Evolutionary conservation across 1,140 invertebrate genomes (phyloP).

Genomic region (Drosophila nikananu): DNA sequence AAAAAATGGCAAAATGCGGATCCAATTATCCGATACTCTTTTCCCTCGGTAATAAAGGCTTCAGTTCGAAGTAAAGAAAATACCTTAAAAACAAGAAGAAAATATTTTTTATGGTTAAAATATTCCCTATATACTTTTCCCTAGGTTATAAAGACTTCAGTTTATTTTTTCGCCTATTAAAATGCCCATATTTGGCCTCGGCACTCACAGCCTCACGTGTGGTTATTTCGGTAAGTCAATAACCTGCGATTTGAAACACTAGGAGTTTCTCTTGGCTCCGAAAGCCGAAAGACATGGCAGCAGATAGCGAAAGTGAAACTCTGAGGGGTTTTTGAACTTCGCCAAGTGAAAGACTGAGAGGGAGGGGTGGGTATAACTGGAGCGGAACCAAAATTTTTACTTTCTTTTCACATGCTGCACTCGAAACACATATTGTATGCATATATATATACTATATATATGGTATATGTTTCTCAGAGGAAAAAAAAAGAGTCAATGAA

Average conservation of each 20-base stretch:
- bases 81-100: background rate
- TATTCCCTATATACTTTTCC: too few relatives aligned
- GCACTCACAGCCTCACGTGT: conserved; percentile 35
- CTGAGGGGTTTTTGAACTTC: conserved; percentile 76
- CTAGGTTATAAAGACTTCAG: too few relatives aligned
- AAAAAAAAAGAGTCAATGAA: conserved; percentile 65
- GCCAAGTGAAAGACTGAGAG: background rate
- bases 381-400: conserved; percentile 79
- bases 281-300: conserved; percentile 23
- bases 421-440: conserved; percentile 7
- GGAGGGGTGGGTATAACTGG: conserved; percentile 57
- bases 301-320: conserved; percentile 78
- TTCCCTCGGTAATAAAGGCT: too few relatives aligned
- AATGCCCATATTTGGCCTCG: background rate
- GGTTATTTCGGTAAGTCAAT: conserved; percentile 35
- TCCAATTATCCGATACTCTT: too few relatives aligned
- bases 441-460: background rate
- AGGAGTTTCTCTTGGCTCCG: conserved; percentile 66
- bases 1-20: too few relatives aligned
- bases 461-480: background rate
- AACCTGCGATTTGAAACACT: conserved; percentile 30
- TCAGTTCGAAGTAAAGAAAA: too few relatives aligned
- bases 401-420: conserved; percentile 77
- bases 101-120: background rate
- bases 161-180: conserved; percentile 12